Conservation (phyloP, 2,113 vertebrate genomes). For the Patagioenas fasciata region DNA sequence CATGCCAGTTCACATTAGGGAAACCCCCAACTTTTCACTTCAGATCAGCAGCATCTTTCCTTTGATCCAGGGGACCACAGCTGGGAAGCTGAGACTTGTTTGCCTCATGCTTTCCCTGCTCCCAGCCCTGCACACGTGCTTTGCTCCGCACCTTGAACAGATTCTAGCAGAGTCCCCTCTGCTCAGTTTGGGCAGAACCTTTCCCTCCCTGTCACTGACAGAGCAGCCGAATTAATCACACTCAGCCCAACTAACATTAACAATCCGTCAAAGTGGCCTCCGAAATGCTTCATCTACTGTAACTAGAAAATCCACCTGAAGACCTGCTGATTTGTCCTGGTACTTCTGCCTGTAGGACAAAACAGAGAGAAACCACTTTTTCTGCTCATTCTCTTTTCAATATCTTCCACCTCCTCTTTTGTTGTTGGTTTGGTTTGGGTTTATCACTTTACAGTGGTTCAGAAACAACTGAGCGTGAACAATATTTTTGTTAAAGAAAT, state of each 20-base stretch:
- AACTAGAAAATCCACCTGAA: constrained; percentile 84
- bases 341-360: constrained; percentile 75
- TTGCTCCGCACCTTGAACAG: neutral
- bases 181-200: constrained; percentile 72
- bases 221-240: constrained; percentile 90
- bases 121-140: neutral
- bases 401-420: neutral
- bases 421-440: neutral
- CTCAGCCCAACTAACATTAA: constrained; percentile 89
- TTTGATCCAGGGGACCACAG: constrained; percentile 51
- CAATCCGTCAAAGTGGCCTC: constrained; percentile 86
- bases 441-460: neutral
- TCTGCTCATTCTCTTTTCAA: neutral
- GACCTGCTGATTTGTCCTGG: constrained; percentile 83
- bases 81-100: constrained; percentile 1
- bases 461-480: neutral
- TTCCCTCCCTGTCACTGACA: constrained; percentile 81
- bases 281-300: constrained; percentile 82
- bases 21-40: neutral
- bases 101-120: neutral
- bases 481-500: constrained; percentile 24
- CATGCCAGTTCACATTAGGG: neutral
- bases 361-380: constrained; percentile 50
- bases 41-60: constrained; percentile 13
- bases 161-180: constrained; percentile 73